A percentile compares a stretch with the other conserved stretches of the same genome.
These are phyloP conservation scores for Lissonota sp. DNA, from an alignment of 2,888 invertebrate genomes.

Conservation along the genomic window DNA sequence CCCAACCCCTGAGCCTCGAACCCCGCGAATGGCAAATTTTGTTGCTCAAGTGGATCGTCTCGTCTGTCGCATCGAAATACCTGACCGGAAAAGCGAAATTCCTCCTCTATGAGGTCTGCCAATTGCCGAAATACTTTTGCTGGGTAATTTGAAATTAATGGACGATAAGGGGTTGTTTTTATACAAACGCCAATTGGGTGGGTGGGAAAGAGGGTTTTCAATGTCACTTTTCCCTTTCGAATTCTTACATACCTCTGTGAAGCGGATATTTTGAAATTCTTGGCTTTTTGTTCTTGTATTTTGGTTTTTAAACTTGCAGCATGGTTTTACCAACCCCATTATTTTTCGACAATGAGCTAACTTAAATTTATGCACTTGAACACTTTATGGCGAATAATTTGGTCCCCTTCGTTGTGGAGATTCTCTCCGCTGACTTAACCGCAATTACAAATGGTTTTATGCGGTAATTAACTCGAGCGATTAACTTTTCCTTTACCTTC, in stretches of 20 bases:
- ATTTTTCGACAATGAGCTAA: no score
- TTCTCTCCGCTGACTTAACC: conserved; percentile 36
- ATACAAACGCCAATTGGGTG: not conserved
- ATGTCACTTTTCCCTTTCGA: no score
- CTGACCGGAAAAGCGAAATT: conserved; percentile 34
- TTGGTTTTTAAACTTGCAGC: no score
- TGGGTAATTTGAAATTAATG: conserved; percentile 28
- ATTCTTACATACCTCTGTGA: no score
- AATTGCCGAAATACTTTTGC: conserved; percentile 36
- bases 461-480: conserved; percentile 59
- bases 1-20: conserved; percentile 32
- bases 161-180: conserved; percentile 14
- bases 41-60: conserved; percentile 42
- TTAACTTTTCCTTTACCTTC: conserved; percentile 55
- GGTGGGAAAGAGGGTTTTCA: no score
- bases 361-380: conserved; percentile 19
- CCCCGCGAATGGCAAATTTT: conserved; percentile 45
- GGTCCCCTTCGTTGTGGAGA: not conserved
- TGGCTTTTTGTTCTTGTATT: no score
- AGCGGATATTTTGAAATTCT: no score
- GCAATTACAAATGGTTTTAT: conserved; percentile 60
- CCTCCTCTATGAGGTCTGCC: conserved; percentile 15
- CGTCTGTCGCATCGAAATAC: conserved; percentile 37
- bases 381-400: conserved; percentile 23
- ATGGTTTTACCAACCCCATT: no score